Evolutionary conservation across 2,888 invertebrate species (phyloP), one percentile per base, ranked within the genome.

Genomic region (Thera britannica): DNA sequence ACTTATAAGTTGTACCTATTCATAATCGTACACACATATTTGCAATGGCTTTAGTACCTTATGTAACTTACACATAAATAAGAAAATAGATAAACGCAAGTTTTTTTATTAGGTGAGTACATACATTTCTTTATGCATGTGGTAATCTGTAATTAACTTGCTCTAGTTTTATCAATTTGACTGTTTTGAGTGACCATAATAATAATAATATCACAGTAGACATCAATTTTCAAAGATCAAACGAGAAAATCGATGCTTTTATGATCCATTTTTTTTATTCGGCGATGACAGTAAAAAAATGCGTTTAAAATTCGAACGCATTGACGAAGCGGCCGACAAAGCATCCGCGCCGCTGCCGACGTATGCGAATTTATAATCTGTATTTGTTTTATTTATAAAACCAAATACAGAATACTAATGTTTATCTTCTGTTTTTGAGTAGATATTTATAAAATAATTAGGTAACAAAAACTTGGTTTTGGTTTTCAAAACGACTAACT

Each of bases 281-380:
- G 66, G 72, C 51, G 63, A 38, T 51, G 58, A 65, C 70, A 69
- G 59, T 70, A 65, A 81, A 81, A 80, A 81, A 78, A 77, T 72
- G 69, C 60, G 55, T 80, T 81, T 79, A 77, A 82, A 82, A 80
- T 83, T 82, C 80, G 75, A 74, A 75, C 71, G 62, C 58, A 74
- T 64, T 68, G 63, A 61, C 60, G 60, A 56, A 74, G 60, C 71
- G 63, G 66, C 69, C 74, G 76, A 71, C 83, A 82, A 83, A 82
- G 80, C 75, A 62, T 67, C 63, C 65, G 68, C 63, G 70, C 80
- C 81, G 81, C 72, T 69, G 67, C 59, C 58, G 74, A 76, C 65
- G 66, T 62, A 77, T 77, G 74, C 74, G 77, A 79, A 80, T 80
- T 71, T 70, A 74, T 79, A 79, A 77, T 70, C 67, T 59, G 51